Evolutionary conservation across 2,113 vertebrate genomes (phyloP).

Genomic region (Uropsilus gracilis): DNA sequence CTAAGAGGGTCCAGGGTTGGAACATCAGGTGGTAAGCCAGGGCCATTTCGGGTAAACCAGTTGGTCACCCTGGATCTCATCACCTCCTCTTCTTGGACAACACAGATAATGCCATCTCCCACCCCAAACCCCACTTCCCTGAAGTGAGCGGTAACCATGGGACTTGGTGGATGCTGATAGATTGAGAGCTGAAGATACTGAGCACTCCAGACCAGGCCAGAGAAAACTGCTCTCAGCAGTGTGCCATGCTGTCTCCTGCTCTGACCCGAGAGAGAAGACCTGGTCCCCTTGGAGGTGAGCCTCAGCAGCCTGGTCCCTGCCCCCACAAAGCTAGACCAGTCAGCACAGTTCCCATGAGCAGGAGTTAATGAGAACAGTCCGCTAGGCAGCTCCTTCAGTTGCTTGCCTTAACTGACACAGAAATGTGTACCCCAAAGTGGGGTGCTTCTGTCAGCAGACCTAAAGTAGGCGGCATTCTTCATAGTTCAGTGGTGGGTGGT

Average conservation of each 20-base stretch:
- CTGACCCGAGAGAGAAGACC: not conserved
- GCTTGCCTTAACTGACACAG: not conserved
- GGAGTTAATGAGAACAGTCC: no score
- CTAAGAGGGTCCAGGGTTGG: not conserved
- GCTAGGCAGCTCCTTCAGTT: not conserved
- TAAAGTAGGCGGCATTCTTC: not conserved
- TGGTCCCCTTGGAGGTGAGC: not conserved
- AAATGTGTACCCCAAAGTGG: not conserved
- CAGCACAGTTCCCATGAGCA: not conserved
- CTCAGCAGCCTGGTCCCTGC: not conserved
- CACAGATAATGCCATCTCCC: not conserved
- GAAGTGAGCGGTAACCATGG: not conserved
- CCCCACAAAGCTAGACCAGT: not conserved
- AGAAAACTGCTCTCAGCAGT: not conserved
- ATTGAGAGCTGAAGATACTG: not conserved
- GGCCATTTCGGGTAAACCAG: not conserved
- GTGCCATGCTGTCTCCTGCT: not conserved
- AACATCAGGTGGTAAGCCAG: not conserved
- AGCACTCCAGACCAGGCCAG: not conserved
- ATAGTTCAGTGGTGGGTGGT: no score
- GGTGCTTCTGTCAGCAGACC: not conserved
- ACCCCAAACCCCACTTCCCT: not conserved
- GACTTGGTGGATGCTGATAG: not conserved
- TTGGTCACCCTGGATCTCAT: not conserved
- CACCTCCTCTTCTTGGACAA: not conserved